Base-by-base conservation (phyloP, 2,113 vertebrate species). In the Merops nubicus region DNA sequence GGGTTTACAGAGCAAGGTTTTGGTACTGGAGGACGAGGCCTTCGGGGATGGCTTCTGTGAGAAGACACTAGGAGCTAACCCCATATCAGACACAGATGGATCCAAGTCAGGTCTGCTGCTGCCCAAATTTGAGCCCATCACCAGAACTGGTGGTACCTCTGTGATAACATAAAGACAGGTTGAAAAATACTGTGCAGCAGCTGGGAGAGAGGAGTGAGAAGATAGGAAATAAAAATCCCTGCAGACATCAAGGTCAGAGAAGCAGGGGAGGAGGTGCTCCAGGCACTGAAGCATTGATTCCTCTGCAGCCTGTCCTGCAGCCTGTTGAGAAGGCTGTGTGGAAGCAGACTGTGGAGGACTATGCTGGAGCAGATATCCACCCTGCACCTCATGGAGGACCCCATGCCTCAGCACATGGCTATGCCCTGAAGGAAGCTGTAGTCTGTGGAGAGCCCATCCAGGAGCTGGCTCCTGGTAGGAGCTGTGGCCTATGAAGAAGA, bases 11-110 rank as follows among this genome's bases (percentile, higher is more conserved):
- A 3, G 42, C 9, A 81, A 67, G 20, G 25, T 60, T 60, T 85
- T 56, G 31, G 31, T 8, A 57, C 42, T 6, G 2, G 5, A 6
- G 0, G 7, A 77, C 0, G 8, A 83, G n/a, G 17, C 12, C 23
- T 57, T 51, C 51, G 60, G 10, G 3, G 23, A 20, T 36, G 9
- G 29, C 12, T 91, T 72, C 40, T 62, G 12, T 0, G 1, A 34
- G 23, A 65, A 68, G 48, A 36, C 34, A 54, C 7, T 6, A 73
- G 34, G 34, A 53, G 29, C 9, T 72, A 34, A 53, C 34, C 23
- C 48, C 31, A 13, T 1, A 8, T n/a, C 7, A 11, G 21, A 29
- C 12, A 51, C 29, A 50, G 31, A 57, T 2, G 1, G 11, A 16
- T 67, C 31, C 43, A 81, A 33, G 26, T 38, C 69, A 51, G 60